These are phyloP conservation scores for Megalops atlanticus DNA, from an alignment of 2,113 vertebrate genomes.

Conservation along the genomic window DNA sequence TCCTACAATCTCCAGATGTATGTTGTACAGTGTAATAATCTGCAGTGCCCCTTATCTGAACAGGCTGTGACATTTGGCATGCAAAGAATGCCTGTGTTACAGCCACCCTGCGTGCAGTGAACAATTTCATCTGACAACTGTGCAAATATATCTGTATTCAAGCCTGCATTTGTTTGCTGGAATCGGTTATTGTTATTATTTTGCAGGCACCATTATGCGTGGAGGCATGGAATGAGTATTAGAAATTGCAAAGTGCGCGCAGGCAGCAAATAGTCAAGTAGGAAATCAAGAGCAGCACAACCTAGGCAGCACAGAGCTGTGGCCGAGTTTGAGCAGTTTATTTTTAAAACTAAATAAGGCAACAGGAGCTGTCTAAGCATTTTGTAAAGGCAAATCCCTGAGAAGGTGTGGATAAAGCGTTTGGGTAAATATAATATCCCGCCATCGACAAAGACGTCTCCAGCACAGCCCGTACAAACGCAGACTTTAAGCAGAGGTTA, in stretches of 20 bases:
- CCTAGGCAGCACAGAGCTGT: not conserved
- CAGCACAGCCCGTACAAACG: not conserved
- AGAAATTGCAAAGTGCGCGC: no score
- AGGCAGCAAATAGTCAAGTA: not conserved
- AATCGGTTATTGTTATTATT: not conserved
- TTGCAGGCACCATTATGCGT: not conserved
- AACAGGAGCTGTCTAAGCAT: not conserved
- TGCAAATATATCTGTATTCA: not conserved
- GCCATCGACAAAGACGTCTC: not conserved
- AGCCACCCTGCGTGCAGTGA: not conserved
- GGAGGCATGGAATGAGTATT: no score
- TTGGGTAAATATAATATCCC: not conserved
- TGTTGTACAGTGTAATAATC: not conserved
- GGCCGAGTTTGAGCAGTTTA: not conserved
- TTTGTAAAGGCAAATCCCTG: not conserved
- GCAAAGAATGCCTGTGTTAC: not conserved
- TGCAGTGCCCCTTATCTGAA: not conserved
- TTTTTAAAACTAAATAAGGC: not conserved
- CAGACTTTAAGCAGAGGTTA: not conserved
- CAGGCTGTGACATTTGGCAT: not conserved
- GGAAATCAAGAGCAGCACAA: not conserved
- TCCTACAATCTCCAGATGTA: not conserved
- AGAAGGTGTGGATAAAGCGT: not conserved
- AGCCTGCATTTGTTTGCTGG: not conserved
- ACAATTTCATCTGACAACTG: not conserved